Evolutionary conservation across 2,888 invertebrate genomes (phyloP).

Genomic region (Drosophila anomelani): DNA sequence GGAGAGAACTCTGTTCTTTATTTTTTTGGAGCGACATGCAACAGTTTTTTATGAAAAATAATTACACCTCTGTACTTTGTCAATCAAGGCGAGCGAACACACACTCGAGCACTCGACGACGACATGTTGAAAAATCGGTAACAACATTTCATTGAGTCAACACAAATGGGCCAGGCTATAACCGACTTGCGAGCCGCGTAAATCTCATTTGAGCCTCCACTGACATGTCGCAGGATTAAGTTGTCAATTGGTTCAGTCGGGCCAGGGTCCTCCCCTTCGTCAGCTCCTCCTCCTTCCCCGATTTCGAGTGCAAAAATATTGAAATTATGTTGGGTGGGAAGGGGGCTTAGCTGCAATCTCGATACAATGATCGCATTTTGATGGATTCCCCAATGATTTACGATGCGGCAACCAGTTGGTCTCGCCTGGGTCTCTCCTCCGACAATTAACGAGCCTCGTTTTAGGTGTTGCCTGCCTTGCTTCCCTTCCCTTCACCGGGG

Average conservation of each 20-base stretch:
- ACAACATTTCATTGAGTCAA: constrained; percentile 74
- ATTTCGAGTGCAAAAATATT: constrained; percentile 67
- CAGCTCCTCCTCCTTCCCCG: constrained; percentile 10
- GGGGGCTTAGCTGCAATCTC: constrained; percentile 72
- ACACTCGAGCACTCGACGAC: constrained; percentile 45
- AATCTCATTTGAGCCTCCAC: constrained; percentile 80
- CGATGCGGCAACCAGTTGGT: constrained; percentile 54
- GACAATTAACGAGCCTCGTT: constrained; percentile 71
- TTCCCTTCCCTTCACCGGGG: constrained; percentile 8
- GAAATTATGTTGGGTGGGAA: constrained; percentile 66
- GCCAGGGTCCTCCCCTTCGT: not conserved
- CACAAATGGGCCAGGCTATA: constrained; percentile 63
- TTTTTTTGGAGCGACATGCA: constrained; percentile 56
- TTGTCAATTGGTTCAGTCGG: constrained; percentile 72
- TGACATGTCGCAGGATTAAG: constrained; percentile 81
- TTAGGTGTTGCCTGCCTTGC: constrained; percentile 54
- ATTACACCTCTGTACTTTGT: constrained; percentile 79
- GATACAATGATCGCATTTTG: constrained; percentile 75
- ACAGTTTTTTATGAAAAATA: constrained; percentile 73
- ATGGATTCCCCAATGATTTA: constrained; percentile 80
- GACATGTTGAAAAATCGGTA: constrained; percentile 70
- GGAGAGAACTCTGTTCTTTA: constrained; percentile 21
- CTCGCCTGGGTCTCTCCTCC: constrained; percentile 12
- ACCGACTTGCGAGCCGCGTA: constrained; percentile 62
- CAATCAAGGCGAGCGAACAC: constrained; percentile 68